Evolutionary conservation across 2,888 invertebrate species (phyloP), one percentile per base, ranked within the genome.

Genomic region (Limnephilus rhombicus): DNA sequence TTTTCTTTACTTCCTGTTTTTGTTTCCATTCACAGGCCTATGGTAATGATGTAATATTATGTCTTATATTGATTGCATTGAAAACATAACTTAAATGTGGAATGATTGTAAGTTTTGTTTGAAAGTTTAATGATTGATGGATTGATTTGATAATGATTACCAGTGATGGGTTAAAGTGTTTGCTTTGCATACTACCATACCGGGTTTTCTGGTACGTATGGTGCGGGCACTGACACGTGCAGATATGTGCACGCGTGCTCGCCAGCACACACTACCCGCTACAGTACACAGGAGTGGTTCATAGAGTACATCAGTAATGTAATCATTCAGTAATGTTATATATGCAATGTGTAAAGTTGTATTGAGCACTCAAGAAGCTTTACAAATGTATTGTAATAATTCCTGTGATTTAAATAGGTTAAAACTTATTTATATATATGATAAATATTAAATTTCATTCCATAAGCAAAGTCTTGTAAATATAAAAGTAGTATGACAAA

Each of bases 391-490:
- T 92, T 90, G 86, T 90, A 92, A 92, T 85, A 80, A 92, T 91
- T 92, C 92, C 92, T 92, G 92, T 92, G 92, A 92, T 92, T 92
- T 91, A 91, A 91, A 91, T 92, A 92, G 92, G 88, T 91, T 92
- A 83, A 90, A 90, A 87, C 90, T 87, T 90, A 92, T 90, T 87
- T 90, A 92, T 90, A 92, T 82, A 91, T 90, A 87, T 87, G 80
- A 90, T 92, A 87, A 87, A 53, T 87, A 86, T 89, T 92, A 92
- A 92, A 92, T 91, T 92, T 92, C 92, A 92, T 92, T 92, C 92
- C 92, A 91, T 92, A 90, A 91, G 92, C 91, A 91, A 88, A 91
- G 91, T 92, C 91, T 89, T 92, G 92, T 92, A 92, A 92, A 92
- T 92, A 92, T 92, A 89, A 91, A 89, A 91, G 89, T 91, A 92